phyloP scores from a whole-genome alignment of 2,797 vertebrate genomes.

The Enteromius treurensis region DNA sequence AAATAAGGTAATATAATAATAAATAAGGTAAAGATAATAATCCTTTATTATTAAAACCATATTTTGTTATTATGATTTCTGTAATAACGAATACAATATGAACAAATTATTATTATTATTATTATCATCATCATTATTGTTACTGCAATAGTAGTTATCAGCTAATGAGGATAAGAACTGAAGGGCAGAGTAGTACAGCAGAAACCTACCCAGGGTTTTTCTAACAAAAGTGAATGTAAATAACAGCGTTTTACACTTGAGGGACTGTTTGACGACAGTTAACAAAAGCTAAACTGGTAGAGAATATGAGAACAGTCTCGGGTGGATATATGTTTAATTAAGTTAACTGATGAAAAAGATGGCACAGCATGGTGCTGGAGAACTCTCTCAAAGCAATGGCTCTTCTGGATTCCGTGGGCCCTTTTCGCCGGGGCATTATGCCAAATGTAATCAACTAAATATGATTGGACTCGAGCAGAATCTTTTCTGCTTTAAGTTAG shows the following conservation, averaged over 20 bases:
- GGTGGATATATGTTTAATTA: conserved; percentile 80
- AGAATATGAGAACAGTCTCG: conserved; percentile 66
- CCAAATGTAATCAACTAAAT: conserved; percentile 87
- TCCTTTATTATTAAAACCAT: neutral
- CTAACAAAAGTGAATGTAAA: conserved; percentile 5
- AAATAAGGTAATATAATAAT: no score
- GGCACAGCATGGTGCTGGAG: conserved; percentile 74
- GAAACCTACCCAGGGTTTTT: neutral
- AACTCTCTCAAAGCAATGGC: conserved; percentile 66
- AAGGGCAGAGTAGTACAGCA: neutral
- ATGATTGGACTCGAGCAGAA: conserved; percentile 84
- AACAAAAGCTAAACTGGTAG: conserved; percentile 57
- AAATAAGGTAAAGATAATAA: no score
- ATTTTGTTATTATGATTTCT: neutral
- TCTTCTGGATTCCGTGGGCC: conserved; percentile 72
- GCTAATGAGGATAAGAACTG: neutral
- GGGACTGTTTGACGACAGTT: conserved; percentile 41
- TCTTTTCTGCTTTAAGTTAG: conserved; percentile 78
- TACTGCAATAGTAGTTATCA: conserved; percentile 11
- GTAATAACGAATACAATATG: neutral
- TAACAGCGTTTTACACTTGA: conserved; percentile 14
- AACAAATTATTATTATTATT: conserved; percentile 43
- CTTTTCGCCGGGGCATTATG: conserved; percentile 74
- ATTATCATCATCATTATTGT: conserved; percentile 30
- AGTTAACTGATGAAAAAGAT: conserved; percentile 79